phyloP scores from a whole-genome alignment of 2,113 vertebrate species.

The Xenus cinereus region DNA sequence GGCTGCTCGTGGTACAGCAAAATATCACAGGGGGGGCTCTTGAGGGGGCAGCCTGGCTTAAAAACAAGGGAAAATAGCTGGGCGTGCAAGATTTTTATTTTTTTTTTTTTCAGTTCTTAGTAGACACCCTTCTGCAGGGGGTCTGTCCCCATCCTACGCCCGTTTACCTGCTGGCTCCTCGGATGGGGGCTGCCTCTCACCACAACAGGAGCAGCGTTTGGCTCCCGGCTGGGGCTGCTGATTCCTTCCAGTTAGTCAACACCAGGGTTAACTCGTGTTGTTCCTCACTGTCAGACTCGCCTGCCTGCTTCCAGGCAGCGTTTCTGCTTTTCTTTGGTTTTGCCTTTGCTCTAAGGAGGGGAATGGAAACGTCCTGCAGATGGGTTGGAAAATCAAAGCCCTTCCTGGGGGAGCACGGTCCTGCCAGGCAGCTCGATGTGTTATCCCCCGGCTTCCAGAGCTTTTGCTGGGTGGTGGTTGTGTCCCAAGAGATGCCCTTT shows the following conservation, averaged over 20 bases:
- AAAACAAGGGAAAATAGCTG: not conserved
- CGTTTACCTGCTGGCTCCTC: not conserved
- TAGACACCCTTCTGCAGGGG: not conserved
- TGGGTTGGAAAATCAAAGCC: not conserved
- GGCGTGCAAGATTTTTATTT: not conserved
- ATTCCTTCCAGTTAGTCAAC: not conserved
- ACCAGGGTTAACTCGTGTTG: not conserved
- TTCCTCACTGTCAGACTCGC: not conserved
- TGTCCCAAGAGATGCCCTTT: not conserved
- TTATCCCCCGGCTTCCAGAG: not conserved
- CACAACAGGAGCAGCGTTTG: rapidly evolving
- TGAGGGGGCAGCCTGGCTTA: not conserved
- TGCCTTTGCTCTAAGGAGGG: not conserved
- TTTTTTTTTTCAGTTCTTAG: not conserved
- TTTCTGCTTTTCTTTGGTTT: not conserved
- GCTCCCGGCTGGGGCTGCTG: not conserved
- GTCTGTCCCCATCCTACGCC: not conserved
- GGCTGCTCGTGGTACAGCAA: rapidly evolving
- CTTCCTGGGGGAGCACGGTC: not conserved
- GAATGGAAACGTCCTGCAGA: not conserved
- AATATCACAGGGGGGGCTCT: rapidly evolving
- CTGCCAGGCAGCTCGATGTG: not conserved
- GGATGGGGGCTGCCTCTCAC: not conserved
- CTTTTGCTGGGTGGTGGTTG: not conserved
- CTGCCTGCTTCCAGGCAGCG: not conserved